These are phyloP conservation scores for Nannospalax galili DNA, from an alignment of 2,113 vertebrate genomes.

Conservation along the genomic window DNA sequence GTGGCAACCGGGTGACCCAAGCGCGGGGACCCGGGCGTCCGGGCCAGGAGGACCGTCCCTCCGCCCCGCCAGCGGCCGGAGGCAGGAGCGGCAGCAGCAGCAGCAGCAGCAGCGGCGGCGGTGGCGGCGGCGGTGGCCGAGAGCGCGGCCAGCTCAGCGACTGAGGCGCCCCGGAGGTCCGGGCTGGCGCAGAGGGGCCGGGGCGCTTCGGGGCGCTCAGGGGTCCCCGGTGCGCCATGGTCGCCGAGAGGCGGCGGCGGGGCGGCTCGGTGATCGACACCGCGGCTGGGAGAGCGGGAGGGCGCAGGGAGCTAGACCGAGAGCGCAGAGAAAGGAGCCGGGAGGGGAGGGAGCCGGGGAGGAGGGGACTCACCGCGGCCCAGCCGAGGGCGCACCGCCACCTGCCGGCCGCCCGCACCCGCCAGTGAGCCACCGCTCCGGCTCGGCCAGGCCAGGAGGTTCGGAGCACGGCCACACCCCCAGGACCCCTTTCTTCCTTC, in stretches of 20 bases:
- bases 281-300: slow-evolving; percentile 76
- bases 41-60: slow-evolving; percentile 82
- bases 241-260: slow-evolving; percentile 80
- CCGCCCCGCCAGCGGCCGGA: slow-evolving; percentile 81
- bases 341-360: slow-evolving; percentile 70
- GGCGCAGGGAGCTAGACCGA: slow-evolving; percentile 75
- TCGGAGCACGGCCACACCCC: background rate
- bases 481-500: background rate
- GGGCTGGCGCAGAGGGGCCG: slow-evolving; percentile 56
- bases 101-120: slow-evolving; percentile 38
- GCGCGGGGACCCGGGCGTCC: slow-evolving; percentile 81
- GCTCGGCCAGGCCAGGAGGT: background rate
- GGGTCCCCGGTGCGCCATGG: slow-evolving; percentile 88
- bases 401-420: slow-evolving; percentile 81
- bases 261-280: slow-evolving; percentile 68
- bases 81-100: slow-evolving; percentile 36
- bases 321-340: slow-evolving; percentile 76
- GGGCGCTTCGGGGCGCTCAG: slow-evolving; percentile 77
- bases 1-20: slow-evolving; percentile 51
- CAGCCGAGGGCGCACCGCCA: slow-evolving; percentile 85
- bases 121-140: slow-evolving; percentile 43
- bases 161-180: slow-evolving; percentile 42
- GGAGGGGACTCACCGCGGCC: slow-evolving; percentile 70
- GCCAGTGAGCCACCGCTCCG: background rate
- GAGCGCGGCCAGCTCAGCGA: background rate